Conservation (phyloP, 2,113 vertebrate species). For the Sphyrna mokarran region DNA sequence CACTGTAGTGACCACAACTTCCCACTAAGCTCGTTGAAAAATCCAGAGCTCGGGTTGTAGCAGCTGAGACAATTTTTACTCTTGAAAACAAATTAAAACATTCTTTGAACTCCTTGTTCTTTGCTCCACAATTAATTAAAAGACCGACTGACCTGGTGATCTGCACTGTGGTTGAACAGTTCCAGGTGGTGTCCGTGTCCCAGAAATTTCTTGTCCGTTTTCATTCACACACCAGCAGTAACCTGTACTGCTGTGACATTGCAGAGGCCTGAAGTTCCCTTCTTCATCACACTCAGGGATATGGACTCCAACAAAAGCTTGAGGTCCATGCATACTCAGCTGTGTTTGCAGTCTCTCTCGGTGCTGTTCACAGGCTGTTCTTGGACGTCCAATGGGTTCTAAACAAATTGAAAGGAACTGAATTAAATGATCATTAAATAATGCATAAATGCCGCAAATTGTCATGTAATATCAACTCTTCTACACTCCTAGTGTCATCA, state of each 20-base stretch:
- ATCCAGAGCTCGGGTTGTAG: too few species aligned
- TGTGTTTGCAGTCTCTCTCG: background rate
- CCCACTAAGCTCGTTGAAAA: too few species aligned
- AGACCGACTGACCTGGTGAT: background rate
- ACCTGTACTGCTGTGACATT: conserved; percentile 10
- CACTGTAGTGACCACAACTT: too few species aligned
- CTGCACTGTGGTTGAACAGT: background rate
- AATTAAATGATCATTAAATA: background rate
- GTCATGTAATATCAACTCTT: background rate
- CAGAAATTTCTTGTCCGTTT: conserved; percentile 25
- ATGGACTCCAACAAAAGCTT: background rate
- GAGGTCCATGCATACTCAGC: background rate
- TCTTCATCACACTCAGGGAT: conserved; percentile 34
- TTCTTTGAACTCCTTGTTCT: background rate
- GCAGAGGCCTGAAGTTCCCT: conserved; percentile 33
- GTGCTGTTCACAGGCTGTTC: conserved; percentile 36
- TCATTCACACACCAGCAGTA: conserved; percentile 37
- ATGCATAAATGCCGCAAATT: background rate
- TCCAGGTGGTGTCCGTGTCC: conserved; percentile 20
- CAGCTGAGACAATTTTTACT: background rate
- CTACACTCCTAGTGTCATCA: background rate
- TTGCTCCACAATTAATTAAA: background rate
- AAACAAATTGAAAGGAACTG: background rate
- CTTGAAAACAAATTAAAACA: background rate
- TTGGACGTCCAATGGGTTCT: conserved; percentile 20